Conservation (phyloP, 2,888 invertebrate genomes). For the Drosophila affinis region DNA sequence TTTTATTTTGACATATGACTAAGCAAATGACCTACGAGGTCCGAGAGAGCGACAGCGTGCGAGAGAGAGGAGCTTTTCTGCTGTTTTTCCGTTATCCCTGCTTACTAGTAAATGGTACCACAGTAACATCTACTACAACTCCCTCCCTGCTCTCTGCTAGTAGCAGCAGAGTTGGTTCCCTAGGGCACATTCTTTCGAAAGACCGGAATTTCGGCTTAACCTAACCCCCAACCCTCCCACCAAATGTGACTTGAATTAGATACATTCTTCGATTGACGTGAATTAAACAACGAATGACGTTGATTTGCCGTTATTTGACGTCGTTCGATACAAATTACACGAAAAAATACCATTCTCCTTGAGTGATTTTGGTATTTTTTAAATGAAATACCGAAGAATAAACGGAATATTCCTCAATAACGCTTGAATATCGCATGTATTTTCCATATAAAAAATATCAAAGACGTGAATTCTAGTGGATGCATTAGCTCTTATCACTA, state of each 20-base stretch:
- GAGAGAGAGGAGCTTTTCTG: background rate
- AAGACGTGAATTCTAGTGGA: too few relatives aligned
- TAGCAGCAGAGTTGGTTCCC: background rate
- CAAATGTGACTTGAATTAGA: background rate
- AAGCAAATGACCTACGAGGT: background rate
- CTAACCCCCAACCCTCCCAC: background rate
- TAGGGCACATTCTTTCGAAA: too few relatives aligned
- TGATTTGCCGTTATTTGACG: background rate
- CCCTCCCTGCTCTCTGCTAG: too few relatives aligned
- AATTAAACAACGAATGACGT: slow-evolving; percentile 1
- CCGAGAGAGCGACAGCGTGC: too few relatives aligned
- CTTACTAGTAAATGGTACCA: background rate
- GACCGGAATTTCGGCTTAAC: too few relatives aligned
- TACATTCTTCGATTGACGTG: background rate
- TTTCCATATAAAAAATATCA: too few relatives aligned
- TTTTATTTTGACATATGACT: background rate
- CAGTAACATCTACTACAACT: too few relatives aligned
- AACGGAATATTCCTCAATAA: too few relatives aligned
- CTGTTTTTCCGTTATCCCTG: background rate
- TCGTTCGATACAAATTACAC: background rate
- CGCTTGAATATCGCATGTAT: too few relatives aligned
- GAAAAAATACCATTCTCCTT: background rate
- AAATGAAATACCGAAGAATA: background rate
- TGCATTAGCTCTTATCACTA: too few relatives aligned
- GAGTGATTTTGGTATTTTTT: background rate